Evolutionary conservation across 1,140 invertebrate species (phyloP), one percentile per base, ranked within the genome.

Genomic region (Drosophila setifemur): DNA sequence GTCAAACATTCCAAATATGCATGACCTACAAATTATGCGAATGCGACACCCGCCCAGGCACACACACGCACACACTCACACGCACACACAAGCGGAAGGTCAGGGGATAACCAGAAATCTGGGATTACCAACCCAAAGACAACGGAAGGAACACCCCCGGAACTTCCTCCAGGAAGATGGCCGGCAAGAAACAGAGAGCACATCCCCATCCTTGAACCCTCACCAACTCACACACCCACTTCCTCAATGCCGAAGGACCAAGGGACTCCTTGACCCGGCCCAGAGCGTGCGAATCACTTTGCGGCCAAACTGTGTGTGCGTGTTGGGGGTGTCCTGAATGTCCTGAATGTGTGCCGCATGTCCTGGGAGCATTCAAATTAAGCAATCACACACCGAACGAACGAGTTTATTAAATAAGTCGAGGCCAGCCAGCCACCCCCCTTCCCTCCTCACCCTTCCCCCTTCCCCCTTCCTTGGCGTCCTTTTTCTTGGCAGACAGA

Each of bases 11-110:
- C 67, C 67, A 79, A 88, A 88, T 78, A 87, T 87, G 78, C 53
- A 75, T 85, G 74, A 87, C 71, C 70, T 70, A 87, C 83, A 88
- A 85, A 85, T 85, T 85, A 85, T 85, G 79, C 79, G 66, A 79
- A 73, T 72, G 78, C 55, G 77, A 77, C 78, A 82, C 68, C 64
- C 48, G 14, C 23, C 28, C 29, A 58, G 12, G 26, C 37, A 26
- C 33, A 14, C 60, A 48, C 16, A 4, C 48, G 26, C 43, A 14
- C 23, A 5, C 42, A 35, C 53, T 58, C 29, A 19, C 40, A 54
- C 47, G n/a, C 52, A 18, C 21, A 11, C n/a, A 45, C n/a, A n/a
- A 9, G 6, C 7, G 28, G 29, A 14, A 28, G 33, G 48, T 55
- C 40, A 45, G 25, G 26, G 18, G 29, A 66, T 42, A 33, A 43